A percentile compares a stretch with the other conserved stretches of the same genome.
phyloP scores from a whole-genome alignment of 2,797 vertebrate species.

The Melanotaenia maccullochi region DNA sequence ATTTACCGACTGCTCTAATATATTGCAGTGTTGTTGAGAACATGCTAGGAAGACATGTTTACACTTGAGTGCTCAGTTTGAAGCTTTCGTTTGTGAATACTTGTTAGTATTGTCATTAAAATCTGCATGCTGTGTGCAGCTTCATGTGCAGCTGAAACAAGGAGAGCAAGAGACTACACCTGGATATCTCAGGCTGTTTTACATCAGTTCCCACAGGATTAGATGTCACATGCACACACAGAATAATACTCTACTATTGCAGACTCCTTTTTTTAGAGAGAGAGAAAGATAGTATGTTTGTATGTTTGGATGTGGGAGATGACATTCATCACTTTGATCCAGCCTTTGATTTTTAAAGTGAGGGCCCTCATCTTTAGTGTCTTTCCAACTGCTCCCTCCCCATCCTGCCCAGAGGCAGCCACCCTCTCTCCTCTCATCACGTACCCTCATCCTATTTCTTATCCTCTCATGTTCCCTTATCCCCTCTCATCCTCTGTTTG shows the following conservation, averaged over 20 bases:
- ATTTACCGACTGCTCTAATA: not conserved
- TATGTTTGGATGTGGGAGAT: constrained; percentile 22
- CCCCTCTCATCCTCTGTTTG: constrained; percentile 37
- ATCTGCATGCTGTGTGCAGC: not conserved
- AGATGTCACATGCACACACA: constrained; percentile 56
- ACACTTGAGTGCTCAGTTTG: too few relatives aligned
- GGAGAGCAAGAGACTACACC: not conserved
- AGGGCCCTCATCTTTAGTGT: constrained; percentile 71
- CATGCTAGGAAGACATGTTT: not conserved
- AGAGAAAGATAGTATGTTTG: constrained; percentile 34
- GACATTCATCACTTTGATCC: constrained; percentile 67
- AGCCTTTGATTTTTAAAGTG: constrained; percentile 75
- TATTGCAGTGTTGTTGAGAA: not conserved
- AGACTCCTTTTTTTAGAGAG: constrained; percentile 12
- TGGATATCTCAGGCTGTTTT: constrained; percentile 25
- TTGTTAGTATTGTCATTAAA: not conserved
- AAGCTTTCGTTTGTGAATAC: not conserved
- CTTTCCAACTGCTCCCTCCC: constrained; percentile 51
- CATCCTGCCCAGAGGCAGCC: constrained; percentile 56
- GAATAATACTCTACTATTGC: constrained; percentile 37
- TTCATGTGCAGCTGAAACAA: not conserved
- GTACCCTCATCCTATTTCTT: constrained; percentile 67
- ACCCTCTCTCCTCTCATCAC: constrained; percentile 66
- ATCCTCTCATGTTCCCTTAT: constrained; percentile 67
- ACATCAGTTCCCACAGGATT: constrained; percentile 73